These are phyloP conservation scores for Antennarius maculatus DNA, from an alignment of 2,797 vertebrate genomes.

Conservation along the genomic window DNA sequence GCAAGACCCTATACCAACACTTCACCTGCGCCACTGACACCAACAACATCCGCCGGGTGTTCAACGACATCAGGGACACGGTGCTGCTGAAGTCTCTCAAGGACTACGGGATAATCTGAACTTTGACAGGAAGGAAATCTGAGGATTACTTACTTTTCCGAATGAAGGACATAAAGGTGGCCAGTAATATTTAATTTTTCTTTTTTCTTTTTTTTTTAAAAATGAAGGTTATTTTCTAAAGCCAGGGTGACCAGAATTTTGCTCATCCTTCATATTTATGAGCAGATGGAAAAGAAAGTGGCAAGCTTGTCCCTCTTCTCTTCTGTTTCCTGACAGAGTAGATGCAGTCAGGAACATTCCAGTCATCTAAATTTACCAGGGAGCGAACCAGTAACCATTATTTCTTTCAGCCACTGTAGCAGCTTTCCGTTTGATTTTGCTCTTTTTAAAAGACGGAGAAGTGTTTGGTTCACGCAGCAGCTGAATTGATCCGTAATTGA, in stretches of 20 bases:
- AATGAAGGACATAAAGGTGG: slow-evolving; percentile 6
- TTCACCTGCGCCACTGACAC: slow-evolving; percentile 87
- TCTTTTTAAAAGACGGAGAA: slow-evolving; percentile 19
- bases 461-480: slow-evolving; percentile 31
- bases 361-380: slow-evolving; percentile 5
- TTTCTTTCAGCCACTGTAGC: slow-evolving; percentile 10
- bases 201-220: neutral
- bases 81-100: slow-evolving; percentile 79
- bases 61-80: slow-evolving; percentile 80
- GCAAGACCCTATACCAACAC: slow-evolving; percentile 81
- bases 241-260: neutral
- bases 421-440: slow-evolving; percentile 16
- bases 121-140: slow-evolving; percentile 3
- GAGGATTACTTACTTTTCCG: neutral
- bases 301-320: neutral
- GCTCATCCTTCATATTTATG: neutral
- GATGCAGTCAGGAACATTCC: neutral
- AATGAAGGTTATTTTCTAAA: slow-evolving; percentile 16
- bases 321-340: slow-evolving; percentile 7
- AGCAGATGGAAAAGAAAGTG: neutral
- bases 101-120: slow-evolving; percentile 81
- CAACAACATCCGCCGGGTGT: slow-evolving; percentile 82
- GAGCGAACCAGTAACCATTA: neutral
- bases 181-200: neutral
- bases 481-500: slow-evolving; percentile 50